A percentile compares a stretch with the other conserved stretches of the same genome.
These are phyloP conservation scores for Probosciger aterrimus DNA, from an alignment of 2,113 vertebrate species.

Conservation along the genomic window DNA sequence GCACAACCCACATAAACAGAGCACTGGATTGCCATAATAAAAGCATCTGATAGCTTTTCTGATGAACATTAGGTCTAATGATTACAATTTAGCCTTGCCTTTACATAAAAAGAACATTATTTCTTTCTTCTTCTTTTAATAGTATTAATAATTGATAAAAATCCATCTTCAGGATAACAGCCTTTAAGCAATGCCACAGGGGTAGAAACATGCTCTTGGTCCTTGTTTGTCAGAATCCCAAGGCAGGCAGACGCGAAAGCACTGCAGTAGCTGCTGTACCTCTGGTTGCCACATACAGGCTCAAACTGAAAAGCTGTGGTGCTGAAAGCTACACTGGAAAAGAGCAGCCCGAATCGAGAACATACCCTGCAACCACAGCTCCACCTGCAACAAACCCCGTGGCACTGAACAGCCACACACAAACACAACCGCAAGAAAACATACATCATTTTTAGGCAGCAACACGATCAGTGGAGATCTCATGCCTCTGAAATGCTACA, in stretches of 20 bases:
- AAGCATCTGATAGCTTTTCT: neutral
- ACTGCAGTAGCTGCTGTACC: neutral
- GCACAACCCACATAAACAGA: neutral
- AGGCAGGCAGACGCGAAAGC: neutral
- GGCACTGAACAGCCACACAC: neutral
- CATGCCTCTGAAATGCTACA: neutral
- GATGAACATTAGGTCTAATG: fast-evolving
- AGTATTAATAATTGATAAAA: neutral
- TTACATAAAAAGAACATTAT: neutral
- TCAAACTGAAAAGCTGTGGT: neutral
- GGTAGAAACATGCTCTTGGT: neutral
- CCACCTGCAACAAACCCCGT: neutral
- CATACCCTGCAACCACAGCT: neutral
- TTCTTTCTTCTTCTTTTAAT: neutral
- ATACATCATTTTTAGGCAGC: neutral
- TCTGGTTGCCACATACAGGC: neutral
- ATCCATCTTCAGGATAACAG: neutral
- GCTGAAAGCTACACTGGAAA: neutral
- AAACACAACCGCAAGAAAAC: neutral
- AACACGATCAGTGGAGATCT: neutral
- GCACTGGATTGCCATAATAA: neutral
- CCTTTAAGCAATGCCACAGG: neutral
- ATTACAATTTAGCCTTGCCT: neutral
- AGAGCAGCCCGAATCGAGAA: neutral
- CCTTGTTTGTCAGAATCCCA: neutral